Evolutionary conservation across 2,113 vertebrate species (phyloP).

Genomic region (Cariama cristata): DNA sequence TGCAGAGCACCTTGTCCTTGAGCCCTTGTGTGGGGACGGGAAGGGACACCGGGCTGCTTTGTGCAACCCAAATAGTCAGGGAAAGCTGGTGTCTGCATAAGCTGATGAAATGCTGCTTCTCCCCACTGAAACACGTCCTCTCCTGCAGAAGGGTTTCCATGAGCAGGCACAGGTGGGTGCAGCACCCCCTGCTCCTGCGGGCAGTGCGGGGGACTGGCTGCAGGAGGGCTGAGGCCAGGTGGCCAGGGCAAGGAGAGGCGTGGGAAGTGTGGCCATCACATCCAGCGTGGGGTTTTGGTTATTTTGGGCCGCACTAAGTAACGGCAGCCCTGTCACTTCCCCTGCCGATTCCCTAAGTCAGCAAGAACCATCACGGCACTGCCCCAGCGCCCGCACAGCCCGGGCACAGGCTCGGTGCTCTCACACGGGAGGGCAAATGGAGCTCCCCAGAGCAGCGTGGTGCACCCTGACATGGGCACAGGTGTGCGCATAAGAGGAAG

Average conservation of each 20-base stretch:
- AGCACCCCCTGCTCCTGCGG: accelerated
- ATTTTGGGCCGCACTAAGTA: neutral
- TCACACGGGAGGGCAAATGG: neutral
- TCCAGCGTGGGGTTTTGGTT: neutral
- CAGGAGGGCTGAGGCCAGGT: neutral
- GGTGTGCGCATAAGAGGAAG: neutral
- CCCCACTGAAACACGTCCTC: neutral
- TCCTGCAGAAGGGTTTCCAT: neutral
- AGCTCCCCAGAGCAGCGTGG: accelerated
- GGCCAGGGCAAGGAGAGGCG: neutral
- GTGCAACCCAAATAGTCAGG: neutral
- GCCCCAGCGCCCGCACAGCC: accelerated
- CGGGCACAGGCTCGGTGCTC: neutral
- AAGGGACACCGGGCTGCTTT: neutral
- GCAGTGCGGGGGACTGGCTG: accelerated
- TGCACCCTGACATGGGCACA: neutral
- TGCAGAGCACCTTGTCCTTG: neutral
- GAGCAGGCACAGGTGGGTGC: neutral
- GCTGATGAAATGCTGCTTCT: neutral
- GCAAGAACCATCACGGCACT: neutral
- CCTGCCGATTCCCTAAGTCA: neutral
- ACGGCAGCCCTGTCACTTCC: neutral
- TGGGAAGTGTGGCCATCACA: accelerated
- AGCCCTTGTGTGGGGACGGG: accelerated
- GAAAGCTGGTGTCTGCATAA: neutral